Conservation (phyloP, 2,113 vertebrate species). For the Epinephelus lanceolatus region DNA sequence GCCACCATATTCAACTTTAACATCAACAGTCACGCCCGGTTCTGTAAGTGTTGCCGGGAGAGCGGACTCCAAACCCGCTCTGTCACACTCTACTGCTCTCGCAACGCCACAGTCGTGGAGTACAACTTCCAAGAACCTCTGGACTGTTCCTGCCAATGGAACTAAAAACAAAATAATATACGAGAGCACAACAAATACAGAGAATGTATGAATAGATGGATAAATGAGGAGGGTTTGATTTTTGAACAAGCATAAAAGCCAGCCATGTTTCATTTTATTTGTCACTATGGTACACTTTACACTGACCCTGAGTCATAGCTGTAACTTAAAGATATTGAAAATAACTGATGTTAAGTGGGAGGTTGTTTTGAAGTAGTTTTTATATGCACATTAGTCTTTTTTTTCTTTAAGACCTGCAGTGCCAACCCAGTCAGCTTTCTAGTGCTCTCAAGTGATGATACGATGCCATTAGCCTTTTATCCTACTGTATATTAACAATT, state of each 20-base stretch:
- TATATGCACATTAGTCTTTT: conserved; percentile 49
- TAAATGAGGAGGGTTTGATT: neutral
- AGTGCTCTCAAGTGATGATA: conserved; percentile 35
- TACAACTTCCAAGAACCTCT: conserved; percentile 93
- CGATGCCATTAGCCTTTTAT: conserved; percentile 34
- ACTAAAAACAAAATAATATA: conserved; percentile 77
- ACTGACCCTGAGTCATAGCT: conserved; percentile 35
- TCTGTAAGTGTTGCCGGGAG: conserved; percentile 98
- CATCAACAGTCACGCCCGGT: conserved; percentile 95
- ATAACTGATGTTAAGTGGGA: conserved; percentile 12
- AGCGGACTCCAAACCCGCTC: conserved; percentile 90
- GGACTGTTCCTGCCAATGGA: conserved; percentile 98
- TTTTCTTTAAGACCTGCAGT: conserved; percentile 38
- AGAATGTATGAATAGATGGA: conserved; percentile 14
- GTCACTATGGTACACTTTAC: conserved; percentile 28
- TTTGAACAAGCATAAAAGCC: conserved; percentile 56
- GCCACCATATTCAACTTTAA: conserved; percentile 99
- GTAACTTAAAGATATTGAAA: conserved; percentile 36
- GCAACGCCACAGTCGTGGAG: conserved; percentile 92
- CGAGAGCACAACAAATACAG: conserved; percentile 9
- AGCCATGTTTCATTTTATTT: conserved; percentile 60
- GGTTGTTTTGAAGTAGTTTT: conserved; percentile 49
- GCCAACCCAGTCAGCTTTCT: conserved; percentile 40
- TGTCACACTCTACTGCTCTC: conserved; percentile 92
- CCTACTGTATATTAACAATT: conserved; percentile 40